Percentiles rank a stretch among this genome's conserved stretches.
These are phyloP conservation scores for Upupa epops DNA, from an alignment of 2,113 vertebrate species.

Conservation along the genomic window DNA sequence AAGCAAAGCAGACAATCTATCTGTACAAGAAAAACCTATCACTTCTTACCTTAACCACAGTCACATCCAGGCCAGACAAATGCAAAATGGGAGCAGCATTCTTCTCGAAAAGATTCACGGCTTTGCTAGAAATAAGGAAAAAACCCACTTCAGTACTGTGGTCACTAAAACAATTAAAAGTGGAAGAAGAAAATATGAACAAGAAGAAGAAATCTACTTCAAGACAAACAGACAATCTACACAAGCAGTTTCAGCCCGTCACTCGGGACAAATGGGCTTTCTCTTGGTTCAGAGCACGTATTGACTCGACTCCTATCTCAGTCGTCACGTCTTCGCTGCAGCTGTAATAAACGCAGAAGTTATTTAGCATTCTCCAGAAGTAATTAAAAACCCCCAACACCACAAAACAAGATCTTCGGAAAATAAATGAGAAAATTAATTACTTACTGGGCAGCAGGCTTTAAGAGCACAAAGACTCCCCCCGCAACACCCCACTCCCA, in stretches of 20 bases:
- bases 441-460: not conserved
- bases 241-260: not conserved
- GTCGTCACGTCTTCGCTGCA: not conserved
- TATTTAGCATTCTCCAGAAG: constrained; percentile 2
- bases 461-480: not conserved
- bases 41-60: constrained; percentile 87
- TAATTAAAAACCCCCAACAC: not conserved
- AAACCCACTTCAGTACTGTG: constrained; percentile 24
- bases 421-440: constrained; percentile 40
- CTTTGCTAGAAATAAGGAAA: constrained; percentile 79
- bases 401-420: not conserved
- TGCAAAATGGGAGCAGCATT: constrained; percentile 96
- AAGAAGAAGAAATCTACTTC: not conserved
- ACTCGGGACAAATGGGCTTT: not conserved
- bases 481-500: no score
- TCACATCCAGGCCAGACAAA: constrained; percentile 92
- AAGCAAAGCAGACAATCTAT: not conserved
- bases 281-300: not conserved
- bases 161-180: not conserved
- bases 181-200: not conserved
- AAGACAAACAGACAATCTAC: not conserved
- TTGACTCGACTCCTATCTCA: not conserved
- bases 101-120: constrained; percentile 93
- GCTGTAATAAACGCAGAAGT: not conserved
- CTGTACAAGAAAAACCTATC: not conserved